Conservation (phyloP, 2,888 invertebrate species). For the Caenorhabditis sp. region DNA sequence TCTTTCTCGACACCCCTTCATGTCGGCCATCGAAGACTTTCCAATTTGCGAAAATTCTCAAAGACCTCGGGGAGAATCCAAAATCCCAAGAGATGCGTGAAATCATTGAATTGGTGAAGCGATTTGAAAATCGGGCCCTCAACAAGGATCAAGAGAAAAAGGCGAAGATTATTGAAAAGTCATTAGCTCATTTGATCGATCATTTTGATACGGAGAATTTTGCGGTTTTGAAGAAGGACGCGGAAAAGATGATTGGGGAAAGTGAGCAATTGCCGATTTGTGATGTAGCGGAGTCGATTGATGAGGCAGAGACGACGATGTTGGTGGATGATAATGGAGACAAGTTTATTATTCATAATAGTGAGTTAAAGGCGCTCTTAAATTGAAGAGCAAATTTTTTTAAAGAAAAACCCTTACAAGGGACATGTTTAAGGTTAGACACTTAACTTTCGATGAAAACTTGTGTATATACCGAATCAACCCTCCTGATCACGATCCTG, state of each 20-base stretch:
- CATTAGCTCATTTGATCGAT: constrained; percentile 36
- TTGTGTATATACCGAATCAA: no score
- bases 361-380: constrained; percentile 11
- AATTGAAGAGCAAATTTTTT: not conserved
- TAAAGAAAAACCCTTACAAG: no score
- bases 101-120: constrained; percentile 1
- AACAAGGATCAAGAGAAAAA: constrained; percentile 19
- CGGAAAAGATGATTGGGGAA: constrained; percentile 27
- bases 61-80: constrained; percentile 44
- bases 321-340: constrained; percentile 49
- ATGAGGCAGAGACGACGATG: constrained; percentile 23
- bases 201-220: constrained; percentile 34
- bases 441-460: no score
- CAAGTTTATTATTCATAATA: constrained; percentile 38
- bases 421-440: no score
- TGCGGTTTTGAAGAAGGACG: constrained; percentile 21
- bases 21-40: constrained; percentile 30
- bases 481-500: no score
- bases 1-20: constrained; percentile 32
- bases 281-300: constrained; percentile 23
- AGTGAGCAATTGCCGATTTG: constrained; percentile 2
- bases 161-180: constrained; percentile 30
- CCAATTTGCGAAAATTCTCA: constrained; percentile 44
- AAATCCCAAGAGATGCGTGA: constrained; percentile 44
- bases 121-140: constrained; percentile 18